Evolutionary conservation across 1,140 invertebrate species (phyloP), one percentile per base, ranked within the genome.

Genomic region (Acromyrmex heyeri): DNA sequence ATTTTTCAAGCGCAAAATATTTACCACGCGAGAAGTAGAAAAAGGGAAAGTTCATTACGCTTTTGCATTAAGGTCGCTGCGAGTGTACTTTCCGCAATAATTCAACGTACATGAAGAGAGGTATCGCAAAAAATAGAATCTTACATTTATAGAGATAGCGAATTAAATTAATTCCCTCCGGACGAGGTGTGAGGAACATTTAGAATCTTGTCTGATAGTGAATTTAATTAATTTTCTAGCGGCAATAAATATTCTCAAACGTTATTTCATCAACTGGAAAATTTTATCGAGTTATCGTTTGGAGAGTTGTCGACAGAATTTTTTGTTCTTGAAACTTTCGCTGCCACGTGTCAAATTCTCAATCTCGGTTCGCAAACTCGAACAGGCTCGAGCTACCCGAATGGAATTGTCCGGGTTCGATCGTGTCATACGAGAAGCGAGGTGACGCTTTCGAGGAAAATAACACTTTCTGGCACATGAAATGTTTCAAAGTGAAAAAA

Each of bases 141-240:
- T 34, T 44, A 34, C 24, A 50, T 79, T 24, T 34, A 14, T 34
- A 16, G 27, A 57, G 48, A 12, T 7, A n/a, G 8, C 57, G 44
- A 50, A 78, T 67, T 67, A 67, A 67, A 78, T 78, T 78, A 65
- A 75, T 34, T 34, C 4, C n/a, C 24, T 38, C 12, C 2, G 55
- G 8, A 7, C 8, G n/a, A 7, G 6, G 14, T n/a, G 30, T 18
- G 27, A 57, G 1, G 44, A 27, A 62, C 44, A 48, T 62, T 44
- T 21, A 21, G 34, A 62, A 3, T 48, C n/a, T 57, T n/a, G 8
- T 21, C 2, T 76, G 34, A 18, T 16, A 27, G 14, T 5, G 27
- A 67, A 50, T 78, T 65, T 78, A 50, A 78, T 67, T 34, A 53
- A 55, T n/a, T 38, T 53, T 53, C 18, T 10, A 30, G 1, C n/a